Percentiles rank a stretch among this genome's conserved stretches.
Conservation (phyloP, 1,140 invertebrate genomes). For the Heliconius himera region DNA sequence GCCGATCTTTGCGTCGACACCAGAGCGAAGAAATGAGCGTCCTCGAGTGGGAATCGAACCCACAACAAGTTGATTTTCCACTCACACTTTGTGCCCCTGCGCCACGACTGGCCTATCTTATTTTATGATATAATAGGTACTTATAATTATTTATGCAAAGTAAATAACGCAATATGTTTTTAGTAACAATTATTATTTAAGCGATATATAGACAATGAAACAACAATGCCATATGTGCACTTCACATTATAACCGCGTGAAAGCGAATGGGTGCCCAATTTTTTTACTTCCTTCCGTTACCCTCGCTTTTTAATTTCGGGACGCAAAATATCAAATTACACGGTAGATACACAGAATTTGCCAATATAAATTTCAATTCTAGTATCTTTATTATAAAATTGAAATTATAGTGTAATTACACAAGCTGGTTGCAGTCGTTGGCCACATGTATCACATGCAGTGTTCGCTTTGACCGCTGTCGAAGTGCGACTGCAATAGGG, state of each 20-base stretch:
- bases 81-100: too few species aligned
- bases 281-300: conserved; percentile 79
- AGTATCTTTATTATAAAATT: conserved; percentile 19
- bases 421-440: conserved; percentile 61
- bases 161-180: background rate
- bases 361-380: conserved; percentile 29
- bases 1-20: too few species aligned
- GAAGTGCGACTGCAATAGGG: conserved; percentile 31
- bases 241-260: conserved; percentile 60
- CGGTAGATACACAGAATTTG: conserved; percentile 34
- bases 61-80: too few species aligned
- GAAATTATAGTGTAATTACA: conserved; percentile 21
- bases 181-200: background rate
- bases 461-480: conserved; percentile 68
- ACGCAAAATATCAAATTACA: conserved; percentile 75
- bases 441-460: conserved; percentile 74
- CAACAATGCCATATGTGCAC: conserved; percentile 62
- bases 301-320: conserved; percentile 74
- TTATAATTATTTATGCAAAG: conserved; percentile 2
- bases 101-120: too few species aligned
- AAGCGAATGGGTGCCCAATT: conserved; percentile 72
- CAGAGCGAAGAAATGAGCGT: too few species aligned
- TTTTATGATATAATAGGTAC: background rate
- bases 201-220: conserved; percentile 42
- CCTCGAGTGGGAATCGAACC: too few species aligned